Evolutionary conservation across 2,113 vertebrate genomes (phyloP).

Genomic region (Epinephelus moara): DNA sequence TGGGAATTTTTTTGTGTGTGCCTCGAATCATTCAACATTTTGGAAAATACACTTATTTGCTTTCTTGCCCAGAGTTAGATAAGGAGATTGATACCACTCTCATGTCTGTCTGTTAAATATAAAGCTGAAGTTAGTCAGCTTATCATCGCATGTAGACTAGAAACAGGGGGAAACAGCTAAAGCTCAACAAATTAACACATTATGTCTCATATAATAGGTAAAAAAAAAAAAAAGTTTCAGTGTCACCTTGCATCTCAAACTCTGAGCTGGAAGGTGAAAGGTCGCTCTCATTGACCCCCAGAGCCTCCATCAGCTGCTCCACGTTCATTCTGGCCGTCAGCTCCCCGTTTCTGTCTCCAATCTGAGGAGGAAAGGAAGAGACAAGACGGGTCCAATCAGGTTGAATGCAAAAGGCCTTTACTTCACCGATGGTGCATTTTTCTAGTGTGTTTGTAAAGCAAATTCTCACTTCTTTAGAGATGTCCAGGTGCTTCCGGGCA

Average conservation of each 20-base stretch:
- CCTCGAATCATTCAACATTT: too few relatives aligned
- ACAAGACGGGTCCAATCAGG: too few relatives aligned
- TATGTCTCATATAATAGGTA: background rate
- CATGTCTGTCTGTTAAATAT: too few relatives aligned
- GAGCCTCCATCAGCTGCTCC: slow-evolving; percentile 88
- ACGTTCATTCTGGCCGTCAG: slow-evolving; percentile 90
- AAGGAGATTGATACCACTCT: too few relatives aligned
- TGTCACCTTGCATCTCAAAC: slow-evolving; percentile 94
- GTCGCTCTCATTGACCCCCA: slow-evolving; percentile 85
- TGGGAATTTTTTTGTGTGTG: background rate
- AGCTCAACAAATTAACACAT: background rate
- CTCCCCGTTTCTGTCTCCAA: slow-evolving; percentile 92
- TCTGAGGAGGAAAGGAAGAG: slow-evolving; percentile 78
- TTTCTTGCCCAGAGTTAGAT: too few relatives aligned
- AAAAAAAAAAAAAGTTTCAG: background rate
- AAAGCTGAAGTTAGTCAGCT: too few relatives aligned
- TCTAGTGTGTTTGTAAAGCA: background rate
- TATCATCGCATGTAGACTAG: too few relatives aligned
- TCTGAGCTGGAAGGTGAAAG: slow-evolving; percentile 85
- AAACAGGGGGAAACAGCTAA: background rate
- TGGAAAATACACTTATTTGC: too few relatives aligned
- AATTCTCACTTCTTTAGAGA: slow-evolving; percentile 92
- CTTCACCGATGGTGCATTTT: background rate
- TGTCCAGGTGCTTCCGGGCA: slow-evolving; percentile 93
- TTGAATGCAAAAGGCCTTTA: background rate